A percentile compares a stretch with the other conserved stretches of the same genome.
Evolutionary conservation across 1,140 invertebrate genomes (phyloP).

Genomic region (Papilio machaon): DNA sequence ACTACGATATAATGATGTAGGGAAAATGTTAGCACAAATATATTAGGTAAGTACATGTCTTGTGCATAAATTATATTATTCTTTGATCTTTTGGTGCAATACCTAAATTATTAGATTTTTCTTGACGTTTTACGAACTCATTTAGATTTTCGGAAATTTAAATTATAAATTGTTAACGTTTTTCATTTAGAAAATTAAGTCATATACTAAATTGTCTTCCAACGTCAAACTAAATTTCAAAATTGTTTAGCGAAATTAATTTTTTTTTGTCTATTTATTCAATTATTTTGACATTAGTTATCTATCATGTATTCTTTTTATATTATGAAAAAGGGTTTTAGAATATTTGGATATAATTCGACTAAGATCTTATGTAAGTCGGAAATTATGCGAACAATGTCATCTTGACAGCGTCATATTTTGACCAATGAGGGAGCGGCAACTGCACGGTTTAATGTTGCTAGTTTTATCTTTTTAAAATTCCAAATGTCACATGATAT

Average conservation of each 20-base stretch:
- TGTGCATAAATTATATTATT: slow-evolving; percentile 49
- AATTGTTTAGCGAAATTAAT: slow-evolving; percentile 1
- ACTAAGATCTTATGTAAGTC: too few relatives aligned
- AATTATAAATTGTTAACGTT: background rate
- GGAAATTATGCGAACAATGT: too few relatives aligned
- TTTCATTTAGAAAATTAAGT: slow-evolving; percentile 19
- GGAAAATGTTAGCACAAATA: slow-evolving; percentile 34
- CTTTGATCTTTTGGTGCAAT: slow-evolving; percentile 44
- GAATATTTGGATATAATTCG: too few relatives aligned
- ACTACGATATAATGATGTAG: slow-evolving; percentile 1
- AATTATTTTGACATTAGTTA: background rate
- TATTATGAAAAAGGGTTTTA: too few relatives aligned
- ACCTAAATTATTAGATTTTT: slow-evolving; percentile 37
- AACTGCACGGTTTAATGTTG: too few relatives aligned
- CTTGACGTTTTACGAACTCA: slow-evolving; percentile 27
- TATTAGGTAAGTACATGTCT: slow-evolving; percentile 49
- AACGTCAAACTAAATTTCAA: slow-evolving; percentile 1
- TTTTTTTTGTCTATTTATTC: background rate
- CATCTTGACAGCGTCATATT: too few relatives aligned
- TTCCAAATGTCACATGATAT: too few relatives aligned
- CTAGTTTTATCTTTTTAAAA: too few relatives aligned
- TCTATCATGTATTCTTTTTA: too few relatives aligned
- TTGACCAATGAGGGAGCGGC: too few relatives aligned
- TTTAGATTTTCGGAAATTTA: background rate
- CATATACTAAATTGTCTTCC: slow-evolving; percentile 13